phyloP scores from a whole-genome alignment of 2,797 vertebrate genomes.

The Melopsittacus undulatus region DNA sequence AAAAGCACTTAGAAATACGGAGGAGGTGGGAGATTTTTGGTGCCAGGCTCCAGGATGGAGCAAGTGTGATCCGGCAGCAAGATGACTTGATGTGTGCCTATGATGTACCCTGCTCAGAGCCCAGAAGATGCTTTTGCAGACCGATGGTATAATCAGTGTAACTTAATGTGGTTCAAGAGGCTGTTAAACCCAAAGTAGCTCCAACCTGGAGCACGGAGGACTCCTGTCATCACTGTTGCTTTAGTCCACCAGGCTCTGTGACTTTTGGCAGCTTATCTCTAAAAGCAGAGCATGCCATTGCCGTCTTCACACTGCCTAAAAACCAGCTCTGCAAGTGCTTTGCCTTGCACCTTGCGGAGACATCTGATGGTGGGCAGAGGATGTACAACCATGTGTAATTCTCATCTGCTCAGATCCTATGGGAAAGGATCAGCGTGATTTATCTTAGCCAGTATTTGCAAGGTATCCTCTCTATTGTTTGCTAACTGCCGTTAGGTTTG shows the following conservation, averaged over 20 bases:
- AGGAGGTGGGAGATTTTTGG: not conserved
- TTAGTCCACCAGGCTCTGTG: fast-evolving
- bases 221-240: fast-evolving
- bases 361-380: not conserved
- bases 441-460: not conserved
- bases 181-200: not conserved
- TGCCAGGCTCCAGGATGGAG: not conserved
- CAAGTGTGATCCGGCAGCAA: not conserved
- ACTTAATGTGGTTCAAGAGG: fast-evolving
- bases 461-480: constrained; percentile 57
- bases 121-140: not conserved
- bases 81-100: fast-evolving
- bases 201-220: not conserved
- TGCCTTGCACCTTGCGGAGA: not conserved
- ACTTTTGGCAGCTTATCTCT: not conserved
- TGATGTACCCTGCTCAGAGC: too few species aligned
- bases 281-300: fast-evolving
- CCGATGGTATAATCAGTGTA: fast-evolving
- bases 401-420: not conserved
- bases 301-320: fast-evolving
- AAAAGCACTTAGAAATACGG: not conserved
- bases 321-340: fast-evolving
- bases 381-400: not conserved
- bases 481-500: not conserved
- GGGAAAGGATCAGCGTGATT: not conserved